Evolutionary conservation across 2,113 vertebrate species (phyloP), one percentile per base, ranked within the genome.

Genomic region (Hyaena hyaena): DNA sequence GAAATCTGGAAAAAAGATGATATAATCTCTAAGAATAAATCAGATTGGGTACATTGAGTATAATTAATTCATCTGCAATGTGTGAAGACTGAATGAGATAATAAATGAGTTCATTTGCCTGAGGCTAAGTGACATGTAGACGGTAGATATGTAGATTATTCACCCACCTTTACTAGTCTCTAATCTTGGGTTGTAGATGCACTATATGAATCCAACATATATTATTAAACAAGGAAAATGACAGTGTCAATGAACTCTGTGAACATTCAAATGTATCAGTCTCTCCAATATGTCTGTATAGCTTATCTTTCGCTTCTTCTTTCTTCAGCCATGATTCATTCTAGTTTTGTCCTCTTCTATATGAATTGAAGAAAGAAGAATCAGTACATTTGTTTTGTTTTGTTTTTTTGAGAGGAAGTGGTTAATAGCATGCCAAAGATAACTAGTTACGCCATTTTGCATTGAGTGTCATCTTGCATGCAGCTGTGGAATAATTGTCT

Each of bases 401-500:
- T 63, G n/a, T 53, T 39, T 79, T 68, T 65, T 17, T 92, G 76
- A 86, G 12, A 10, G 9, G 7, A 91, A 5, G 4, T 76, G 53
- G 76, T 85, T 97, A 96, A 95, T 43, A 84, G 15, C 95, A 92
- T 79, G 71, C 31, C 96, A 69, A 85, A 95, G n/a, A 68, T 74
- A 98, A 92, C 33, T 93, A 93, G 69, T 96, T 71, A 95, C 95
- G 43, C 28, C 96, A 77, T 96, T 97, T 88, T 97, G 58, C 90
- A 88, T 97, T 98, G 97, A 98, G 87, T 91, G 94, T 28, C 84
- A 95, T 95, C 96, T 97, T 98, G 88, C 53, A 94, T 97, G 95
- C 96, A 98, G 95, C 98, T 98, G 97, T 97, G 96, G 26, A 96
- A 90, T 87, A 95, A 97, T 85, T 98, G 88, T 95, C 90, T 8